phyloP scores from a whole-genome alignment of 2,797 vertebrate species.

The Phalanger gymnotis region DNA sequence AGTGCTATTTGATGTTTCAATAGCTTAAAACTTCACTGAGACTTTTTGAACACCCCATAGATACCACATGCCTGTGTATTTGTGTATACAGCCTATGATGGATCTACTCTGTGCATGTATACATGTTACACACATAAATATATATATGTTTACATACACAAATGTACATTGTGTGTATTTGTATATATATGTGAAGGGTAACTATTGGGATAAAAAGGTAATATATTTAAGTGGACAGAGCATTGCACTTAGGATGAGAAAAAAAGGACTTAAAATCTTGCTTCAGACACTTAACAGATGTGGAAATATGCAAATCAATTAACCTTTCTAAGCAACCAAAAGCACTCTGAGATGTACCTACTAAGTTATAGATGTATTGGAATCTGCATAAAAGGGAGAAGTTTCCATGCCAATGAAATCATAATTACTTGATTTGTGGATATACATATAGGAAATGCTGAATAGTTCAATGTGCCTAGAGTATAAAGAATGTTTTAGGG shows the following conservation, averaged over 20 bases:
- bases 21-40: neutral
- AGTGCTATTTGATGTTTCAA: neutral
- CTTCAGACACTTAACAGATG: neutral
- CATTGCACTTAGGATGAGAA: neutral
- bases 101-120: neutral
- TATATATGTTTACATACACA: neutral
- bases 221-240: neutral
- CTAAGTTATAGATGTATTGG: neutral
- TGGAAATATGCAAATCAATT: neutral
- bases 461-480: neutral
- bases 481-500: neutral
- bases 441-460: neutral
- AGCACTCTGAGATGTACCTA: neutral
- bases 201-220: neutral
- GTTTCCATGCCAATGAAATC: neutral
- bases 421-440: neutral
- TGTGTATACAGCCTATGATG: too few species aligned
- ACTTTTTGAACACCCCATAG: neutral
- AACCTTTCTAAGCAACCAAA: neutral
- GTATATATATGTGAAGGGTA: neutral
- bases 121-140: neutral
- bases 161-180: neutral
- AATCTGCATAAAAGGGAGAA: neutral
- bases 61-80: neutral
- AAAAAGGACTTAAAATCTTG: neutral